phyloP scores from a whole-genome alignment of 2,797 vertebrate species.

The Ctenosaura bakeri region DNA sequence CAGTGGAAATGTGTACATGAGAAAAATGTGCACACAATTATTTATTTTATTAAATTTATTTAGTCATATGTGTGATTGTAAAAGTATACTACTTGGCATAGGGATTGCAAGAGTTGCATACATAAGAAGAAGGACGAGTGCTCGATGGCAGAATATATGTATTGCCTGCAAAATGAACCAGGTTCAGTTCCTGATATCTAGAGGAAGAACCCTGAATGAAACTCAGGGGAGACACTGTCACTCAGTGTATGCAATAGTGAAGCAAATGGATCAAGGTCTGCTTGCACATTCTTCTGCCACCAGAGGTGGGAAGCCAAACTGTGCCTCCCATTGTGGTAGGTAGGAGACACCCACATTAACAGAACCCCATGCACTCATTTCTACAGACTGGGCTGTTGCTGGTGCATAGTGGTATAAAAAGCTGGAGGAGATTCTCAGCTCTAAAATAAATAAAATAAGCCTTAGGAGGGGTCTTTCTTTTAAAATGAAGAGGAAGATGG shows the following conservation, averaged over 20 bases:
- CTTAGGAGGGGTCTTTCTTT: not conserved
- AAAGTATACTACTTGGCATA: not conserved
- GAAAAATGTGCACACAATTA: too few relatives aligned
- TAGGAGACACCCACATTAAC: too few relatives aligned
- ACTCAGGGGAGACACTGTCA: not conserved
- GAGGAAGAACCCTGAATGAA: not conserved
- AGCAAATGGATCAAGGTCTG: not conserved
- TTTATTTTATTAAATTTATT: too few relatives aligned
- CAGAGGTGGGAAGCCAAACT: too few relatives aligned
- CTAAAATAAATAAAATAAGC: too few relatives aligned
- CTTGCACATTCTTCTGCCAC: not conserved
- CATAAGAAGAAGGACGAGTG: not conserved
- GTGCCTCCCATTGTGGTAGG: too few relatives aligned
- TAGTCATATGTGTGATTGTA: too few relatives aligned
- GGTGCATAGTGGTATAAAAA: too few relatives aligned
- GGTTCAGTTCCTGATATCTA: not conserved
- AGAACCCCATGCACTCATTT: too few relatives aligned
- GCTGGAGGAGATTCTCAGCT: too few relatives aligned
- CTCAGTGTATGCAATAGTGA: not conserved
- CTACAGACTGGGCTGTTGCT: too few relatives aligned
- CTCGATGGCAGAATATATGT: not conserved
- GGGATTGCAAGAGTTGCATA: not conserved
- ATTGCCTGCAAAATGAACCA: not conserved
- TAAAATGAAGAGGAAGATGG: not conserved
- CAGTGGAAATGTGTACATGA: too few relatives aligned